Conservation (phyloP, 1,140 invertebrate species). For the Zaprionus ghesquierei region DNA sequence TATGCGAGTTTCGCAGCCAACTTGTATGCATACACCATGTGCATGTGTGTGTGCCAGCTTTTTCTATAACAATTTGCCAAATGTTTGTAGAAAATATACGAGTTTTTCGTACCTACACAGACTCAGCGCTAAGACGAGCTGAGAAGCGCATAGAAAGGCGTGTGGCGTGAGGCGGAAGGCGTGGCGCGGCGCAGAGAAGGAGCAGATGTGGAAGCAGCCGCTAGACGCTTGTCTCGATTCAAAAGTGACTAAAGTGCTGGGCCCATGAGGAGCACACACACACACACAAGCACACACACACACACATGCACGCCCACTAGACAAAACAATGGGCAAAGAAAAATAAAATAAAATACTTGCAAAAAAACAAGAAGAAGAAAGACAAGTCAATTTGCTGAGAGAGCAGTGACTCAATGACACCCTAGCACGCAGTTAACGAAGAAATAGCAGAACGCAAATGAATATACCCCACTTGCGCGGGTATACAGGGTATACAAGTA, state of each 20-base stretch:
- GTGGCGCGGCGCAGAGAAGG: too few relatives aligned
- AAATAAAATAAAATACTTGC: slow-evolving; percentile 16
- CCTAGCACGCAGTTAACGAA: background rate
- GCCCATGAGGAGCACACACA: slow-evolving; percentile 17
- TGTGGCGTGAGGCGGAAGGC: background rate
- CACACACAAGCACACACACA: slow-evolving; percentile 20
- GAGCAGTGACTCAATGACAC: background rate
- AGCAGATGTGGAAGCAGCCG: background rate
- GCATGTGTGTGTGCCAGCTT: slow-evolving; percentile 33
- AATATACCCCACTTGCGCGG: background rate
- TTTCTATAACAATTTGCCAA: slow-evolving; percentile 73
- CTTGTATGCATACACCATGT: background rate
- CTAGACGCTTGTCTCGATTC: slow-evolving; percentile 38
- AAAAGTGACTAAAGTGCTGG: slow-evolving; percentile 66
- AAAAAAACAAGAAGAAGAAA: background rate
- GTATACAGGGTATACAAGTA: slow-evolving; percentile 6
- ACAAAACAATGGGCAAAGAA: slow-evolving; percentile 17
- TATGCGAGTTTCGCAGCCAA: too few relatives aligned
- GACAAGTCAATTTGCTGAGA: slow-evolving; percentile 10
- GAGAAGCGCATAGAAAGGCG: background rate
- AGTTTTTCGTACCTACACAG: slow-evolving; percentile 51
- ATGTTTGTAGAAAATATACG: slow-evolving; percentile 63
- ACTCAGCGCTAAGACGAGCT: background rate
- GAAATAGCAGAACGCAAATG: background rate
- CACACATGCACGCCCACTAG: background rate